These are phyloP conservation scores for Eublepharis macularius DNA, from an alignment of 2,113 vertebrate species.

Conservation along the genomic window DNA sequence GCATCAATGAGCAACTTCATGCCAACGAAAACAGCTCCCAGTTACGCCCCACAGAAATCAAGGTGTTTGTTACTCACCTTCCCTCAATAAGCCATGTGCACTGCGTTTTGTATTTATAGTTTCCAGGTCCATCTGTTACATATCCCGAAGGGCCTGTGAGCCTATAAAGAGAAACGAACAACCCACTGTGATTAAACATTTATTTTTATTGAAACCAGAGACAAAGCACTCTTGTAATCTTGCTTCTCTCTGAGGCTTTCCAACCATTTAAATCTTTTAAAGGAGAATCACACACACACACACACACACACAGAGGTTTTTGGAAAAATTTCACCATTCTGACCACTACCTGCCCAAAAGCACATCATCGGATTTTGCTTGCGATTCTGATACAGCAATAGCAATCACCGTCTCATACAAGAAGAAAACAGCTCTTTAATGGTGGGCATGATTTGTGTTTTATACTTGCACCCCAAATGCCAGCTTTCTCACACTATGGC, in stretches of 20 bases:
- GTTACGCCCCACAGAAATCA: not conserved
- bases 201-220: too few species aligned
- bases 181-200: not conserved
- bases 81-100: constrained; percentile 98
- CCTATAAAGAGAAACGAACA: constrained; percentile 71
- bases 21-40: not conserved
- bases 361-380: too few species aligned
- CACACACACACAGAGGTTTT: too few species aligned
- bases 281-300: too few species aligned
- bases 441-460: too few species aligned
- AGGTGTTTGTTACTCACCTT: constrained; percentile 79
- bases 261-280: too few species aligned
- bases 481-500: not conserved
- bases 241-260: not conserved
- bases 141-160: constrained; percentile 89
- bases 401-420: too few species aligned
- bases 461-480: not conserved
- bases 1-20: fast-evolving
- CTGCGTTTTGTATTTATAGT: constrained; percentile 99
- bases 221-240: not conserved
- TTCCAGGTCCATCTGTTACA: constrained; percentile 93
- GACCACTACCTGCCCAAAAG: too few species aligned
- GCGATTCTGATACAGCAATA: too few species aligned
- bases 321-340: too few species aligned
- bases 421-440: too few species aligned